Percentiles rank a stretch among this genome's conserved stretches.
phyloP scores from a whole-genome alignment of 2,888 invertebrate species.

The Campoletis raptor region DNA sequence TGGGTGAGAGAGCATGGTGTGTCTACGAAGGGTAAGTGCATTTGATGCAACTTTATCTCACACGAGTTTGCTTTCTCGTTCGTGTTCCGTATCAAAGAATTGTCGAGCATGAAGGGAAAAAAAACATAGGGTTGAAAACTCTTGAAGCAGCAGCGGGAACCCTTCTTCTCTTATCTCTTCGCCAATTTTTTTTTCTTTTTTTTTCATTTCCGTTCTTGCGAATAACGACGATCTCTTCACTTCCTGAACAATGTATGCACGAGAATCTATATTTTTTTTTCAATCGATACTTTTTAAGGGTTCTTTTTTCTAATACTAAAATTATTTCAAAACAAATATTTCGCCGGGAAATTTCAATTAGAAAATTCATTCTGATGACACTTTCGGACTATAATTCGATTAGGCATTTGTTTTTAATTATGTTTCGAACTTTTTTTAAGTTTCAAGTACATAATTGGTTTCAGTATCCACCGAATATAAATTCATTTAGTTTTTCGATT shows the following conservation, averaged over 20 bases:
- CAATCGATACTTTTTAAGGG: background rate
- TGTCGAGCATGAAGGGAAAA: slow-evolving; percentile 36
- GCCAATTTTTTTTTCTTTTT: slow-evolving; percentile 47
- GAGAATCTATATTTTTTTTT: slow-evolving; percentile 4
- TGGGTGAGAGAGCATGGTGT: slow-evolving; percentile 16
- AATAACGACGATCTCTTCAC: slow-evolving; percentile 32
- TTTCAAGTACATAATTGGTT: no score
- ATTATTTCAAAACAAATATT: background rate
- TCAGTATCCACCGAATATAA: background rate
- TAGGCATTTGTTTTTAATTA: background rate
- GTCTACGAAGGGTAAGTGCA: slow-evolving; percentile 55
- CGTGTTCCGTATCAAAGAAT: slow-evolving; percentile 35
- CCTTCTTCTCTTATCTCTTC: slow-evolving; percentile 19
- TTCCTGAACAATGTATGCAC: slow-evolving; percentile 17
- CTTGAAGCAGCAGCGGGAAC: slow-evolving; percentile 3
- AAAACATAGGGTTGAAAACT: slow-evolving; percentile 14
- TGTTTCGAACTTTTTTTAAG: no score
- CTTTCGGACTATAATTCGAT: background rate
- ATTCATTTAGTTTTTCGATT: background rate
- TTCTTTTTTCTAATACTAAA: background rate
- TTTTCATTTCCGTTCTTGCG: slow-evolving; percentile 28
- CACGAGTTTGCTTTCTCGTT: slow-evolving; percentile 2
- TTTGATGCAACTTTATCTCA: slow-evolving; percentile 45
- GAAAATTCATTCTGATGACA: background rate
- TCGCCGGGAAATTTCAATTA: background rate